Conservation (phyloP, 2,113 vertebrate genomes). For the Gadus chalcogrammus region DNA sequence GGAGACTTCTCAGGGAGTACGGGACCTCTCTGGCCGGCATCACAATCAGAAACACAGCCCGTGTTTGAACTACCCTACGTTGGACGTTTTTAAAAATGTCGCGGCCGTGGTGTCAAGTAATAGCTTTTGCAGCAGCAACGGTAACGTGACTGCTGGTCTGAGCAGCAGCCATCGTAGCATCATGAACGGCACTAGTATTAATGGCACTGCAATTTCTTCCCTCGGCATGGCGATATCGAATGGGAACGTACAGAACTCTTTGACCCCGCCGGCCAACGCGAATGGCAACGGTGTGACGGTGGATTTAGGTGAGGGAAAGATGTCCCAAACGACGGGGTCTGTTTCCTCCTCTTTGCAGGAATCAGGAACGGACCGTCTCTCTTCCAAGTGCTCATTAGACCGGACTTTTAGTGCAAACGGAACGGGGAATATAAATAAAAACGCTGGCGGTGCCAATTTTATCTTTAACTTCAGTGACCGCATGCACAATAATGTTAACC, state of each 20-base stretch:
- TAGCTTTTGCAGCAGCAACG: constrained; percentile 49
- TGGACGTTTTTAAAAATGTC: constrained; percentile 72
- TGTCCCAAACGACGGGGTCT: constrained; percentile 76
- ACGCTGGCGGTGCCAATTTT: constrained; percentile 52
- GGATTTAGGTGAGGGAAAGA: constrained; percentile 60
- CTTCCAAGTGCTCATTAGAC: constrained; percentile 73
- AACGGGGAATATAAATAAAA: constrained; percentile 62
- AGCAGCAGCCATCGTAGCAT: constrained; percentile 59
- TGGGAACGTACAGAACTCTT: constrained; percentile 41
- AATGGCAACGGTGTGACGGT: constrained; percentile 29
- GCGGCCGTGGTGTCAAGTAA: constrained; percentile 62
- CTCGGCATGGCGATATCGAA: constrained; percentile 48
- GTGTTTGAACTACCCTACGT: constrained; percentile 77
- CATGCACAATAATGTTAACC: constrained; percentile 72
- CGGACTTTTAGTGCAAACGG: constrained; percentile 63
- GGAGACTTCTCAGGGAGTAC: constrained; percentile 91
- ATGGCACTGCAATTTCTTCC: constrained; percentile 45
- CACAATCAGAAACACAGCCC: constrained; percentile 77
- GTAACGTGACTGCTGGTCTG: not conserved
- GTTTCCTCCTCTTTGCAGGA: constrained; percentile 79
- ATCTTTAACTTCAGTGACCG: constrained; percentile 66
- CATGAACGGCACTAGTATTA: constrained; percentile 46
- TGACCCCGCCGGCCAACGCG: constrained; percentile 22
- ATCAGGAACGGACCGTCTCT: constrained; percentile 78
- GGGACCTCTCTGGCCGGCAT: constrained; percentile 71